Percentiles rank a stretch among this genome's conserved stretches.
These are phyloP conservation scores for Actenoides hombroni DNA, from an alignment of 2,113 vertebrate species.

Conservation along the genomic window DNA sequence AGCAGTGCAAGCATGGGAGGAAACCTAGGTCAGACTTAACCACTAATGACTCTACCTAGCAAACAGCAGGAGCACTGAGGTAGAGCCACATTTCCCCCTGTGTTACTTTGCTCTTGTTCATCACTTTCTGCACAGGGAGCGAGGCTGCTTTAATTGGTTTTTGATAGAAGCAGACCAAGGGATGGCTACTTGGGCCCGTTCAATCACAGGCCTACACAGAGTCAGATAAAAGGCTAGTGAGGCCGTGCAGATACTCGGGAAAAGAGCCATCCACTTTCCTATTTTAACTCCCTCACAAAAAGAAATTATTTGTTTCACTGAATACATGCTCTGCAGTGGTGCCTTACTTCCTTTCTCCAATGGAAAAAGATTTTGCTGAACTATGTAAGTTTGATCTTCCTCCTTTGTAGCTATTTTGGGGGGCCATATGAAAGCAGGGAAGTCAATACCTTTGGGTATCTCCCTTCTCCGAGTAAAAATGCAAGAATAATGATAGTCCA, in stretches of 20 bases:
- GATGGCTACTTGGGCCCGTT: neutral
- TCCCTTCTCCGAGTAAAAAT: neutral
- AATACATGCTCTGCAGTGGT: neutral
- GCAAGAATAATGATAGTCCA: neutral
- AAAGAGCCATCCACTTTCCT: neutral
- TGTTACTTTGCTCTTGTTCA: neutral
- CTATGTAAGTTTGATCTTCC: neutral
- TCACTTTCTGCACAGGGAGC: neutral
- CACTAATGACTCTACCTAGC: neutral
- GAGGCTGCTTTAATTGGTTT: neutral
- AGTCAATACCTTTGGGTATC: neutral
- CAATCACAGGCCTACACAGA: neutral
- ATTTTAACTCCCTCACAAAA: neutral
- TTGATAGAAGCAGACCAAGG: neutral
- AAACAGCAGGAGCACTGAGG: neutral
- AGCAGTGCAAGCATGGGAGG: neutral
- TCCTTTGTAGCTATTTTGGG: neutral
- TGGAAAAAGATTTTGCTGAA: neutral
- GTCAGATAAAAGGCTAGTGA: accelerated
- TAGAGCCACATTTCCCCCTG: neutral
- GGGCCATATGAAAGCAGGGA: neutral
- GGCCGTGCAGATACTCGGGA: neutral
- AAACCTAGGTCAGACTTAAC: neutral
- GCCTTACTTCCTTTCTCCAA: neutral
- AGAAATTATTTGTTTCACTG: neutral